Evolutionary conservation across 2,113 vertebrate genomes (phyloP).

Genomic region (Typhlomys cinereus): DNA sequence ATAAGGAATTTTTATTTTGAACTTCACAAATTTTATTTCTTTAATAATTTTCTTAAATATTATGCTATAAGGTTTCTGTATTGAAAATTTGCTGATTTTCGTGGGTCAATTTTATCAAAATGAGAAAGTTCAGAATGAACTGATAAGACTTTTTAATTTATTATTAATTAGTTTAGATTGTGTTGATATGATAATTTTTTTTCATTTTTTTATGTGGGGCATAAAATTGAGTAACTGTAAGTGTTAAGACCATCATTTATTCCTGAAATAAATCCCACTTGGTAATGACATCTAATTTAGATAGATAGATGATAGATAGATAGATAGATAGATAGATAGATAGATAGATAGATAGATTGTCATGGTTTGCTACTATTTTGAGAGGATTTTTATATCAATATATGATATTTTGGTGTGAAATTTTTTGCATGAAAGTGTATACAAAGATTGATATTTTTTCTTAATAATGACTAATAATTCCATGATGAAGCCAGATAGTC

Average conservation of each 20-base stretch:
- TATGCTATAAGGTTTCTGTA: neutral
- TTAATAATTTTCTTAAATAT: neutral
- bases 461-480: neutral
- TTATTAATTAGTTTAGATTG: neutral
- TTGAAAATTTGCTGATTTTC: neutral
- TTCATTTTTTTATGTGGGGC: neutral
- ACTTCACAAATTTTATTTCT: neutral
- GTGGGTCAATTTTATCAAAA: neutral
- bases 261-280: neutral
- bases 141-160: neutral
- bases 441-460: neutral
- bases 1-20: conserved; percentile 1
- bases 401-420: neutral
- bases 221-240: neutral
- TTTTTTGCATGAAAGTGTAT: neutral
- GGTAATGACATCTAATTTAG: neutral
- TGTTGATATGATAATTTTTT: neutral
- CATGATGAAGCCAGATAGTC: neutral
- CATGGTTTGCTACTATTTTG: neutral
- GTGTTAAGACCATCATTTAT: neutral
- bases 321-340: no score
- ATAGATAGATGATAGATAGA: no score
- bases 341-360: no score
- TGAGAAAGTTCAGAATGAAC: neutral
- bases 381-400: neutral